Evolutionary conservation across 1,140 invertebrate genomes (phyloP).

Genomic region (Thrips palmi): DNA sequence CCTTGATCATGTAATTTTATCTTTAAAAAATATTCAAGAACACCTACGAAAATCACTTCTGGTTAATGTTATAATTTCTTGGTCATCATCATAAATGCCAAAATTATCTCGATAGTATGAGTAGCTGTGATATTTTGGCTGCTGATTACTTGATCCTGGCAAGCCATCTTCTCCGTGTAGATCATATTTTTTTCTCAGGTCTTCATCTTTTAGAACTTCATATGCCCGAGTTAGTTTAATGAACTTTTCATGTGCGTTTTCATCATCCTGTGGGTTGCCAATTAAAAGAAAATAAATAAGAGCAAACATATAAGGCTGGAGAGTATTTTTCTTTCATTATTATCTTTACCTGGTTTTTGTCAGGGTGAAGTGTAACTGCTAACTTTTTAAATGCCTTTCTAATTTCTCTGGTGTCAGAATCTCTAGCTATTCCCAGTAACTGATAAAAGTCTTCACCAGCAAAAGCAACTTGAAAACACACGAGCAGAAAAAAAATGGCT

Average conservation of each 20-base stretch:
- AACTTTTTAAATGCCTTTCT: conserved; percentile 75
- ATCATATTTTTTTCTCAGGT: conserved; percentile 71
- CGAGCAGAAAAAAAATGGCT: no score
- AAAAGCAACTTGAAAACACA: no score
- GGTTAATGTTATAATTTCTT: conserved; percentile 56
- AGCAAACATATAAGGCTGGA: neutral
- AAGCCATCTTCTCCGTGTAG: conserved; percentile 55
- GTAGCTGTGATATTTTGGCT: conserved; percentile 55
- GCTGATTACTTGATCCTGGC: conserved; percentile 30
- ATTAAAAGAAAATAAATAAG: conserved; percentile 3
- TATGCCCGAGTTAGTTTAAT: conserved; percentile 76
- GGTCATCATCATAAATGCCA: conserved; percentile 76
- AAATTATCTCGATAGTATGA: conserved; percentile 70
- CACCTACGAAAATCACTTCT: conserved; percentile 55
- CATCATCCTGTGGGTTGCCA: conserved; percentile 42
- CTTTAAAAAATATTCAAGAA: conserved; percentile 1
- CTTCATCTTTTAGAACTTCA: conserved; percentile 79
- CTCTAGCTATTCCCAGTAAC: conserved; percentile 60
- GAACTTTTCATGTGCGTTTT: conserved; percentile 80
- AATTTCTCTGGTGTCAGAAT: conserved; percentile 65
- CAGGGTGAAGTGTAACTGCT: conserved; percentile 79
- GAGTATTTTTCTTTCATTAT: neutral
- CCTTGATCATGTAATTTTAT: conserved; percentile 3
- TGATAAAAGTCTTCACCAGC: conserved; percentile 88
- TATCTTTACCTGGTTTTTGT: conserved; percentile 48